These are phyloP conservation scores for Panagrolaimus sp. DNA, from an alignment of 1,140 invertebrate species.

Conservation along the genomic window DNA sequence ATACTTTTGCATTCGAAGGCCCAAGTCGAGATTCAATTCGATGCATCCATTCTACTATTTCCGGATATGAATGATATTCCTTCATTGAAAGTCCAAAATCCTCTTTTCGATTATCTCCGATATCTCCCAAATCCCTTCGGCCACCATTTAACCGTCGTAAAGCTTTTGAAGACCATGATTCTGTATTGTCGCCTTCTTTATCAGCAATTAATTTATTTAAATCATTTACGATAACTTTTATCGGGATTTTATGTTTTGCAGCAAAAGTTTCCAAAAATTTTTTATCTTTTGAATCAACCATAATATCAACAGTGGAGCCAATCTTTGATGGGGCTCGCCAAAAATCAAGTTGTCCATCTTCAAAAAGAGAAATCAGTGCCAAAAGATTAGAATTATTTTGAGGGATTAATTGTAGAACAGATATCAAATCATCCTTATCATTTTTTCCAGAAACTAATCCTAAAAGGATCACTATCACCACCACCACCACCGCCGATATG, in stretches of 20 bases:
- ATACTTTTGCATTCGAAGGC: slow-evolving; percentile 18
- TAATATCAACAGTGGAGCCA: slow-evolving; percentile 69
- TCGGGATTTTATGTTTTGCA: not conserved
- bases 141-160: not conserved
- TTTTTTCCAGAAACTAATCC: too few relatives aligned
- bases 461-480: too few relatives aligned
- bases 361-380: not conserved
- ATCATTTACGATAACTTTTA: not conserved
- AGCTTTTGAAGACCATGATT: not conserved
- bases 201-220: slow-evolving; percentile 5
- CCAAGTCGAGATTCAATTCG: slow-evolving; percentile 30
- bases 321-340: slow-evolving; percentile 62
- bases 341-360: slow-evolving; percentile 60
- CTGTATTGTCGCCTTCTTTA: not conserved
- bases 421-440: too few relatives aligned
- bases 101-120: not conserved
- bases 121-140: not conserved
- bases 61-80: slow-evolving; percentile 42
- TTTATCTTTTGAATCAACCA: slow-evolving; percentile 62
- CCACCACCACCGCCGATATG: too few relatives aligned
- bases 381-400: not conserved
- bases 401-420: not conserved
- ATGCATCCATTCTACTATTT: slow-evolving; percentile 35
- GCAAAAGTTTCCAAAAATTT: not conserved
- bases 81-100: slow-evolving; percentile 35